phyloP scores from a whole-genome alignment of 2,888 invertebrate species.

The Mellilla xanthometata region DNA sequence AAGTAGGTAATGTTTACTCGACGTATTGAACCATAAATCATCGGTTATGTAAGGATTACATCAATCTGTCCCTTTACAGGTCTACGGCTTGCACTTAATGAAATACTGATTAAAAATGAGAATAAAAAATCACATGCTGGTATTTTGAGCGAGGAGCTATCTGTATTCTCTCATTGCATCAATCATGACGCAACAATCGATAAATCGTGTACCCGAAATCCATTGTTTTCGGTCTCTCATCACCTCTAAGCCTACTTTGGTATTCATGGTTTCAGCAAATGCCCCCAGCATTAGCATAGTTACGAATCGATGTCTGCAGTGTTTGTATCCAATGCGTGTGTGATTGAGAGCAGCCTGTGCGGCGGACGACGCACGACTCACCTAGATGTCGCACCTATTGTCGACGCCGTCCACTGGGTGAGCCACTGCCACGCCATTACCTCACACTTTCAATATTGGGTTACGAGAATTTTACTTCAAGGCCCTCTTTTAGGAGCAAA shows the following conservation, averaged over 20 bases:
- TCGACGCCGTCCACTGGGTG: slow-evolving; percentile 70
- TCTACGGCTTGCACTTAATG: slow-evolving; percentile 10
- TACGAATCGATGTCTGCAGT: slow-evolving; percentile 32
- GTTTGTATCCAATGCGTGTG: slow-evolving; percentile 20
- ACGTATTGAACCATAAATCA: slow-evolving; percentile 31
- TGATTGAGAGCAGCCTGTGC: slow-evolving; percentile 66
- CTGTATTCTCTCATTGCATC: slow-evolving; percentile 14
- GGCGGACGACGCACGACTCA: slow-evolving; percentile 65
- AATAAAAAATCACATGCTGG: slow-evolving; percentile 3
- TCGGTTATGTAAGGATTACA: slow-evolving; percentile 29
- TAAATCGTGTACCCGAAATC: slow-evolving; percentile 8
- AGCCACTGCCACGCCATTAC: slow-evolving; percentile 71
- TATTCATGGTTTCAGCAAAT: slow-evolving; percentile 31
- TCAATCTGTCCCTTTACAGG: slow-evolving; percentile 26
- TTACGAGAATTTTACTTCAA: slow-evolving; percentile 82
- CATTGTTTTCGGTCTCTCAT: slow-evolving; percentile 16
- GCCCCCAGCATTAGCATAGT: slow-evolving; percentile 36
- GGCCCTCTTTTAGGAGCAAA: slow-evolving; percentile 78
- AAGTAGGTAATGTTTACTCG: slow-evolving; percentile 29
- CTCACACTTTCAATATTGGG: slow-evolving; percentile 81
- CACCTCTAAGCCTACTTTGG: slow-evolving; percentile 25
- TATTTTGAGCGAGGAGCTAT: slow-evolving; percentile 1
- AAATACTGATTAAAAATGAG: slow-evolving; percentile 3
- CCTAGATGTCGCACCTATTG: slow-evolving; percentile 81
- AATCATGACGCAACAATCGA: slow-evolving; percentile 17